Evolutionary conservation across 2,797 vertebrate species (phyloP).

Genomic region (Parotocinclus haroldoi): DNA sequence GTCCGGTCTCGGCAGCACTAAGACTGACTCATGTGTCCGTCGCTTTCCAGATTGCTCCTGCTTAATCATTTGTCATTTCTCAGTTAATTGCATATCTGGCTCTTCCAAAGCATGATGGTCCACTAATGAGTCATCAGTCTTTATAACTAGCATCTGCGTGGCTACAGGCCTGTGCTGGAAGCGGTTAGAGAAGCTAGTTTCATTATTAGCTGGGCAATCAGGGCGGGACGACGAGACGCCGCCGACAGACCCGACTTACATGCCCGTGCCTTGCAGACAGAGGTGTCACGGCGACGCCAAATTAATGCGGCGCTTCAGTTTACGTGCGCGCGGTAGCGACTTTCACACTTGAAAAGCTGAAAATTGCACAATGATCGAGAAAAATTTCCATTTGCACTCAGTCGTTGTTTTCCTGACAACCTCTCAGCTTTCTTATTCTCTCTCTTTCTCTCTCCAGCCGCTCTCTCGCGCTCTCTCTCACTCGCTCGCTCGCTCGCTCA

Average conservation of each 20-base stretch:
- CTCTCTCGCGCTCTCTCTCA: too few species aligned
- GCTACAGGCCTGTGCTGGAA: slow-evolving; percentile 15
- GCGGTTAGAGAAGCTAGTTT: slow-evolving; percentile 2
- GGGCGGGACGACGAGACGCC: too few species aligned
- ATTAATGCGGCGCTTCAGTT: background rate
- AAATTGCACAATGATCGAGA: background rate
- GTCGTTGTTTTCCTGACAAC: background rate
- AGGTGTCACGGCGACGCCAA: background rate
- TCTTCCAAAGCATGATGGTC: slow-evolving; percentile 28
- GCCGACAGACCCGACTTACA: too few species aligned
- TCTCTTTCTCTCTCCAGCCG: too few species aligned
- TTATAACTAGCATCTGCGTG: slow-evolving; percentile 24
- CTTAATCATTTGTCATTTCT: slow-evolving; percentile 36
- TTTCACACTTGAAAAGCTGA: slow-evolving; percentile 3
- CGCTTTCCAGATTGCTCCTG: slow-evolving; percentile 17
- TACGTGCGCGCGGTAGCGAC: background rate
- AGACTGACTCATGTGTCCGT: slow-evolving; percentile 10
- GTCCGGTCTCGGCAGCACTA: too few species aligned
- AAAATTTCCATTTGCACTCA: slow-evolving; percentile 3
- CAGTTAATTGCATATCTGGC: slow-evolving; percentile 26
- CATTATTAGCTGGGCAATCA: too few species aligned
- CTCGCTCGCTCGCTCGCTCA: background rate
- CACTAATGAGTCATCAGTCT: slow-evolving; percentile 31
- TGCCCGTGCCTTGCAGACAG: background rate
- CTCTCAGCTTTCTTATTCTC: background rate